phyloP scores from a whole-genome alignment of 2,113 vertebrate species.

The Indicator maculatus region DNA sequence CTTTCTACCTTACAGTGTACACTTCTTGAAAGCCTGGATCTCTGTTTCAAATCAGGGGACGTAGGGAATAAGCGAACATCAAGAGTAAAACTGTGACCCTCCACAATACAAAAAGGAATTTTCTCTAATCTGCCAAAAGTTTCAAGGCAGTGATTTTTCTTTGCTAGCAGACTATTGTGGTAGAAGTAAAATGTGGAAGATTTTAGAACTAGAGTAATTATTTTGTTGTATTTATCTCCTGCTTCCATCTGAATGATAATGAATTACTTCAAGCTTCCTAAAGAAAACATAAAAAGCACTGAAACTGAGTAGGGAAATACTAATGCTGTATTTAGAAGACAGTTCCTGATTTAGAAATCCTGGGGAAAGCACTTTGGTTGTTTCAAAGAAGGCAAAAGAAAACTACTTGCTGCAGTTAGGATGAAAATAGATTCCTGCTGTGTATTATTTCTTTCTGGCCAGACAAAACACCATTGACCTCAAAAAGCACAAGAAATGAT shows the following conservation, averaged over 20 bases:
- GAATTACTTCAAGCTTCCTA: background rate
- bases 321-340: background rate
- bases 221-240: background rate
- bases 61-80: background rate
- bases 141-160: background rate
- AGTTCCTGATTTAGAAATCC: background rate
- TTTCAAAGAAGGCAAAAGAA: background rate
- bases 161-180: background rate
- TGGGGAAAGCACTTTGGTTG: background rate
- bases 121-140: background rate
- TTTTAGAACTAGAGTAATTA: background rate
- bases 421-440: background rate
- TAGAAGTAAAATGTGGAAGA: background rate
- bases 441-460: background rate
- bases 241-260: background rate
- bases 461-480: background rate
- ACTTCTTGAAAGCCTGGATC: background rate
- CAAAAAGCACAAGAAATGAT: background rate
- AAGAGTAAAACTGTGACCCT: background rate
- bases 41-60: background rate
- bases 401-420: background rate
- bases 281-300: background rate
- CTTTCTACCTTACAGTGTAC: background rate
- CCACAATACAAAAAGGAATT: background rate
- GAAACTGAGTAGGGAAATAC: background rate